Percentiles rank a stretch among this genome's conserved stretches.
Conservation (phyloP, 23 tunicate species). For the Diplosoma virens region DNA sequence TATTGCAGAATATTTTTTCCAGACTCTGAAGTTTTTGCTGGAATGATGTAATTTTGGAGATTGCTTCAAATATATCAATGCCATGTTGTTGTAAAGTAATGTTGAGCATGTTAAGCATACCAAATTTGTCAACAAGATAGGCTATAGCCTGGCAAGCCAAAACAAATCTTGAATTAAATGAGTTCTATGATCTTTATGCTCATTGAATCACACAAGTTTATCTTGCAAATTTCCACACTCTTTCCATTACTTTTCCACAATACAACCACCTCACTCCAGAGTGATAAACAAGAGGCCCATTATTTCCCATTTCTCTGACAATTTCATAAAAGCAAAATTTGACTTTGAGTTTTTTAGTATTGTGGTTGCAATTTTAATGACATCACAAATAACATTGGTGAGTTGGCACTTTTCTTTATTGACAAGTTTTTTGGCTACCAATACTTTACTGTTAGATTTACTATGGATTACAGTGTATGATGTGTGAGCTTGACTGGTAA, state of each 20-base stretch:
- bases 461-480: too few species aligned
- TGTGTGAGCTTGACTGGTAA: background rate
- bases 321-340: conserved; percentile 47
- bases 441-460: too few species aligned
- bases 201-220: conserved; percentile 28
- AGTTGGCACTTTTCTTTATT: too few species aligned
- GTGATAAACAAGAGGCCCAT: conserved; percentile 37
- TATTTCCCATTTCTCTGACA: conserved; percentile 45
- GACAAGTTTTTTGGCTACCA: too few species aligned
- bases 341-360: too few species aligned
- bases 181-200: conserved; percentile 27
- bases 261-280: conserved; percentile 47
- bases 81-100: conserved; percentile 32
- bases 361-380: too few species aligned
- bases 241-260: conserved; percentile 45
- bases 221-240: conserved; percentile 25
- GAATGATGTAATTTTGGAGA: conserved; percentile 41
- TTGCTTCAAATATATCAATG: conserved; percentile 58
- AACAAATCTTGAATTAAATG: conserved; percentile 39
- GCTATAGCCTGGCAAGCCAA: conserved; percentile 40
- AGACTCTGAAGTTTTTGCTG: too few species aligned
- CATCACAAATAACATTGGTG: too few species aligned
- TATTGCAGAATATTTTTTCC: conserved; percentile 20
- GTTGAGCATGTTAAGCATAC: conserved; percentile 42
- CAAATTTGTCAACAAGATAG: conserved; percentile 48